A percentile compares a stretch with the other conserved stretches of the same genome.
Conservation (phyloP, 1,140 invertebrate species). For the Drosophila azteca region DNA sequence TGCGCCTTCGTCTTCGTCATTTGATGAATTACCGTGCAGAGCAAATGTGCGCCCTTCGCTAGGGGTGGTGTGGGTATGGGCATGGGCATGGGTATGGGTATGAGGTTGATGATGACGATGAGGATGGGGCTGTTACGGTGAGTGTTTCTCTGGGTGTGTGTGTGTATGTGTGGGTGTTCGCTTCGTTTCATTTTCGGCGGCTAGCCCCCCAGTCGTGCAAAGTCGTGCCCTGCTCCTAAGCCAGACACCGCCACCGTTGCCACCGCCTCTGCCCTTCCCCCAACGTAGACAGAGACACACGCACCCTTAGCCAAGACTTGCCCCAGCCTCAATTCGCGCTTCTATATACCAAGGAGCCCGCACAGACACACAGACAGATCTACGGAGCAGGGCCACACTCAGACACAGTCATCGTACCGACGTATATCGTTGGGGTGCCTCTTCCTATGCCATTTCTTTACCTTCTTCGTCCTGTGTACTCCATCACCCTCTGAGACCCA, state of each 20-base stretch:
- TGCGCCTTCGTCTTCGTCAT: constrained; percentile 67
- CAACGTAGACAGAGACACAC: constrained; percentile 38
- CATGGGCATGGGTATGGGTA: constrained; percentile 3
- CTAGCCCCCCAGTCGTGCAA: constrained; percentile 28
- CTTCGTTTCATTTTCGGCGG: constrained; percentile 70
- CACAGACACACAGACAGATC: constrained; percentile 3
- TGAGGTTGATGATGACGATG: constrained; percentile 3
- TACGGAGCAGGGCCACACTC: constrained; percentile 9
- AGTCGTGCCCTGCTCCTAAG: constrained; percentile 23
- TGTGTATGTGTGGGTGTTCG: constrained; percentile 39
- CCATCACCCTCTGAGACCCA: constrained; percentile 10
- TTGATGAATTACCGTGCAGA: constrained; percentile 80
- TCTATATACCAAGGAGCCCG: constrained; percentile 48
- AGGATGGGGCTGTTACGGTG: constrained; percentile 6
- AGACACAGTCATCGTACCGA: constrained; percentile 22
- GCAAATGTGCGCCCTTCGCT: constrained; percentile 71
- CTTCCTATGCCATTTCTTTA: neutral
- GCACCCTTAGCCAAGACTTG: constrained; percentile 19
- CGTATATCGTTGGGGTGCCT: constrained; percentile 73
- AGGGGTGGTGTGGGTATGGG: constrained; percentile 13
- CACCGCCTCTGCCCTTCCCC: constrained; percentile 2
- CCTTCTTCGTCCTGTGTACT: neutral
- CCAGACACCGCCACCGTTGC: constrained; percentile 48
- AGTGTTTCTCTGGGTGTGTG: constrained; percentile 12
- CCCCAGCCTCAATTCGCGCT: constrained; percentile 52